These are phyloP conservation scores for Nomada fucata DNA, from an alignment of 2,888 invertebrate genomes.

Conservation along the genomic window DNA sequence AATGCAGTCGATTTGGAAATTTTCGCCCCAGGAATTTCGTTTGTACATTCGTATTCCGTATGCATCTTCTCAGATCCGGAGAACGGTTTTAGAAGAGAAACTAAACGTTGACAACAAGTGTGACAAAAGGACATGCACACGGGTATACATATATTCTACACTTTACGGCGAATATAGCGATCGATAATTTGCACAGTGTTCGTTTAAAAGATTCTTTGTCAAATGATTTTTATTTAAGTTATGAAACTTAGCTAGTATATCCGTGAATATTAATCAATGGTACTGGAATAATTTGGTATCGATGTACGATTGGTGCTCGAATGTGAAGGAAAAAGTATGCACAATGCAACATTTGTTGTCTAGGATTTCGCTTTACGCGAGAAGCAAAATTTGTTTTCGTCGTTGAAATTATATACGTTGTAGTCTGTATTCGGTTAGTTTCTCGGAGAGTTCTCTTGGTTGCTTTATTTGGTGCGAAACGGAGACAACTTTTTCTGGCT, in stretches of 20 bases:
- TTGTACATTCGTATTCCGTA: background rate
- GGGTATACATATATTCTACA: too few relatives aligned
- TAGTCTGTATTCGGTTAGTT: conserved; percentile 29
- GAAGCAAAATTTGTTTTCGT: conserved; percentile 28
- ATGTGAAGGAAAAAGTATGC: too few relatives aligned
- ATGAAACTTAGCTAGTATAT: too few relatives aligned
- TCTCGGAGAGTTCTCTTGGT: conserved; percentile 8
- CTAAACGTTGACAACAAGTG: background rate
- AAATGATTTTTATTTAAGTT: too few relatives aligned
- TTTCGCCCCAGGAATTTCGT: conserved; percentile 14
- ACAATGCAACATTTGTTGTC: too few relatives aligned
- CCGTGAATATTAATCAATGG: too few relatives aligned
- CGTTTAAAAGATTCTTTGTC: too few relatives aligned
- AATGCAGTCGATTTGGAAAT: conserved; percentile 27
- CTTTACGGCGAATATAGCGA: too few relatives aligned
- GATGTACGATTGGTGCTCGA: too few relatives aligned
- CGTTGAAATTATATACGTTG: conserved; percentile 20
- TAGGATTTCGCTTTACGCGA: background rate
- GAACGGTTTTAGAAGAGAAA: background rate
- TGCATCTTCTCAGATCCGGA: background rate
- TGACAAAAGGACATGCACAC: too few relatives aligned
- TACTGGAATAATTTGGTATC: too few relatives aligned
- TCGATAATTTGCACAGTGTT: too few relatives aligned
- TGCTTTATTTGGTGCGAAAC: conserved; percentile 48
- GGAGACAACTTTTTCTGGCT: conserved; percentile 32